A percentile compares a stretch with the other conserved stretches of the same genome.
phyloP scores from a whole-genome alignment of 2,113 vertebrate species.

The Okapia johnstoni region DNA sequence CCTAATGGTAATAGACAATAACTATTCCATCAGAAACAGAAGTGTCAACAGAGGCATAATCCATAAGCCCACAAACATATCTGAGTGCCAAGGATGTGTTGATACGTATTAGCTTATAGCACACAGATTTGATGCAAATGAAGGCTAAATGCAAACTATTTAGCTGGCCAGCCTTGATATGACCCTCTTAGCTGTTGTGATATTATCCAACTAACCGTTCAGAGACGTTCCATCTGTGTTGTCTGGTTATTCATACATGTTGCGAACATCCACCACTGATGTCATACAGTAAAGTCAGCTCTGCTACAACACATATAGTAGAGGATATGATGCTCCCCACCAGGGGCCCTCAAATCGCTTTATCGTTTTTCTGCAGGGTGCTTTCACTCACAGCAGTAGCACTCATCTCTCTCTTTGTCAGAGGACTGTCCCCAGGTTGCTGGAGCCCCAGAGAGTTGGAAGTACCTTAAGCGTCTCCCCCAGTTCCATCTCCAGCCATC shows the following conservation, averaged over 20 bases:
- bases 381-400: not conserved
- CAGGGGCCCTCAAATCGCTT: not conserved
- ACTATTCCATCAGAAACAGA: not conserved
- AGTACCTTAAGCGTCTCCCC: not conserved
- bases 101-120: not conserved
- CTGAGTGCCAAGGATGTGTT: not conserved
- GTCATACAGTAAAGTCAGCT: not conserved
- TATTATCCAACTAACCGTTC: not conserved
- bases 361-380: not conserved
- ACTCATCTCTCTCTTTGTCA: not conserved
- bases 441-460: not conserved
- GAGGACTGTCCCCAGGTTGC: not conserved
- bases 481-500: not conserved
- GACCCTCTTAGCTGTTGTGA: conserved; percentile 1
- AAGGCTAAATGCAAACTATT: not conserved
- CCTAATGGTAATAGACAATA: not conserved
- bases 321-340: not conserved
- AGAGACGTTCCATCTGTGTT: conserved; percentile 28
- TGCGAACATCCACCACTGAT: not conserved
- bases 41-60: conserved; percentile 5
- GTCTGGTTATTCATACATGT: not conserved
- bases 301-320: not conserved
- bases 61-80: not conserved
- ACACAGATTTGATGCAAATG: not conserved
- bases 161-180: conserved; percentile 38